Percentiles rank a stretch among this genome's conserved stretches.
Conservation (phyloP, 2,797 vertebrate species). For the Xenentodon cancila region DNA sequence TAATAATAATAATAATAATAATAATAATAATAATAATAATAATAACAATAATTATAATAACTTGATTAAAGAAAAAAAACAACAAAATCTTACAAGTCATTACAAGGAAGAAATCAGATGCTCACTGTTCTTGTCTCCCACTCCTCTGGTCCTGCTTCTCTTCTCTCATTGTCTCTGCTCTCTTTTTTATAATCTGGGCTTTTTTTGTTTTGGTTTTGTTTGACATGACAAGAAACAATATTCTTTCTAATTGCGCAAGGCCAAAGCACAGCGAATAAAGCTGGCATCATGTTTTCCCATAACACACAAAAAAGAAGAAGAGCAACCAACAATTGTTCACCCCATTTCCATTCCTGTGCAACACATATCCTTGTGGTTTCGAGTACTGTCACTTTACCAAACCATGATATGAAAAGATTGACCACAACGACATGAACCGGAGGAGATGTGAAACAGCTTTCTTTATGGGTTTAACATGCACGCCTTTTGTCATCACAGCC, state of each 20-base stretch:
- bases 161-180: slow-evolving; percentile 21
- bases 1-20: too few relatives aligned
- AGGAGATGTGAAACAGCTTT: slow-evolving; percentile 42
- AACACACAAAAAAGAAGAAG: slow-evolving; percentile 50
- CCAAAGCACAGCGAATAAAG: slow-evolving; percentile 64
- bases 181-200: slow-evolving; percentile 53
- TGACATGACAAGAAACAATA: slow-evolving; percentile 42
- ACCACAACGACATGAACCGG: slow-evolving; percentile 51
- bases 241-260: slow-evolving; percentile 52
- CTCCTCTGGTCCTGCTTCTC: slow-evolving; percentile 7
- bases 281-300: slow-evolving; percentile 53
- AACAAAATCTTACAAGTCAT: slow-evolving; percentile 13
- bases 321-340: slow-evolving; percentile 44
- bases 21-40: too few relatives aligned
- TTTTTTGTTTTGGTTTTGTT: slow-evolving; percentile 50
- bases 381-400: slow-evolving; percentile 62
- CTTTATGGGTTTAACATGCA: slow-evolving; percentile 29
- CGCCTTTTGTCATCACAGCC: slow-evolving; percentile 5
- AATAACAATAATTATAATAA: not conserved
- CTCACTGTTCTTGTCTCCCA: slow-evolving; percentile 11
- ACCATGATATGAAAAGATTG: slow-evolving; percentile 62
- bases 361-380: slow-evolving; percentile 54
- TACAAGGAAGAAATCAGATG: slow-evolving; percentile 35
- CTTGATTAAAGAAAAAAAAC: slow-evolving; percentile 5
- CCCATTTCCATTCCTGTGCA: slow-evolving; percentile 62